phyloP scores from a whole-genome alignment of 1,140 invertebrate species.

The Heterodera schachtii region DNA sequence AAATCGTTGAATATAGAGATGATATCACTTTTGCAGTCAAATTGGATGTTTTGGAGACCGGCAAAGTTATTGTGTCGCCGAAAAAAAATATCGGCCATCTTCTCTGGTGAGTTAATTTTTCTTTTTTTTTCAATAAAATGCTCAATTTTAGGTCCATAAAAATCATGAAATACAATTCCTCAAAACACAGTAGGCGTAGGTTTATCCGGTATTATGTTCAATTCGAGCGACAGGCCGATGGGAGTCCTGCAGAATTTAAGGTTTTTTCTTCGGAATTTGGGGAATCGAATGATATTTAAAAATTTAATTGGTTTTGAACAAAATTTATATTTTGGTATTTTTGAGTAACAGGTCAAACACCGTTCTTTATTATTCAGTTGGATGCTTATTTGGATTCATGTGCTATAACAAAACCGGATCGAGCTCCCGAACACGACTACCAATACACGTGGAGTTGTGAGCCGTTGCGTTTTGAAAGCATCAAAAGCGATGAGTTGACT shows the following conservation, averaged over 20 bases:
- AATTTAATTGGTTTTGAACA: no score
- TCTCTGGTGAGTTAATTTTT: background rate
- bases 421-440: constrained; percentile 6
- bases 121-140: background rate
- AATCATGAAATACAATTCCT: background rate
- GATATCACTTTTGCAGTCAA: background rate
- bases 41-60: background rate
- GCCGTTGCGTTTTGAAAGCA: constrained; percentile 1
- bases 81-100: constrained; percentile 11
- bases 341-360: no score
- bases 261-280: background rate
- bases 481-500: background rate
- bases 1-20: constrained; percentile 3
- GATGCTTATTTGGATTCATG: constrained; percentile 3
- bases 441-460: constrained; percentile 3
- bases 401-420: background rate
- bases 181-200: background rate
- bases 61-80: background rate
- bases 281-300: no score
- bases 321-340: no score
- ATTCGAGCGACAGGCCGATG: background rate
- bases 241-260: background rate
- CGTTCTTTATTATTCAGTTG: background rate
- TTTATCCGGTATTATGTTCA: background rate
- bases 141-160: background rate